Conservation (phyloP, 2,797 vertebrate genomes). For the Cetoscarus ocellatus region DNA sequence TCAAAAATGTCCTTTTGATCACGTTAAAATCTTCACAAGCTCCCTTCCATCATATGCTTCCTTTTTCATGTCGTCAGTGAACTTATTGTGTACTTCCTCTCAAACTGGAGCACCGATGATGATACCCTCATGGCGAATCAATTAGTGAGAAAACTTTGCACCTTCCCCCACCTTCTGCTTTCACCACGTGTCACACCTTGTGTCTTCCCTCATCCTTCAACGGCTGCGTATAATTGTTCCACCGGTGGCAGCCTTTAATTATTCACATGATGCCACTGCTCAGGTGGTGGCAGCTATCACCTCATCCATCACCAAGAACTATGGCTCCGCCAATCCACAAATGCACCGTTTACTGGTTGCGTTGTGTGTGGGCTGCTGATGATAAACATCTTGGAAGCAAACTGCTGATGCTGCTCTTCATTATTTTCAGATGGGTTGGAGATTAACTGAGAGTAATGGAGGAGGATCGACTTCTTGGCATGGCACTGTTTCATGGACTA, state of each 20-base stretch:
- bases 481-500: slow-evolving; percentile 44
- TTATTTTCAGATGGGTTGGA: slow-evolving; percentile 72
- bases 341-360: slow-evolving; percentile 54
- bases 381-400: slow-evolving; percentile 75
- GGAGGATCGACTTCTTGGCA: slow-evolving; percentile 31
- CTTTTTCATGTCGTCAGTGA: not conserved
- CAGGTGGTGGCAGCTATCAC: slow-evolving; percentile 77
- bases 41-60: no score
- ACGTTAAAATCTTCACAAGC: no score
- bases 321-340: slow-evolving; percentile 61
- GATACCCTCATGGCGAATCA: slow-evolving; percentile 37
- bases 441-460: slow-evolving; percentile 67
- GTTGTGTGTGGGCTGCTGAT: slow-evolving; percentile 42
- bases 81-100: slow-evolving; percentile 27
- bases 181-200: slow-evolving; percentile 50
- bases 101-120: slow-evolving; percentile 16
- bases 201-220: slow-evolving; percentile 73
- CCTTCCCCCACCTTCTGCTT: slow-evolving; percentile 41
- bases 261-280: slow-evolving; percentile 79
- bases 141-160: slow-evolving; percentile 33
- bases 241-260: slow-evolving; percentile 81
- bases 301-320: slow-evolving; percentile 80
- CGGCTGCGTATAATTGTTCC: slow-evolving; percentile 77
- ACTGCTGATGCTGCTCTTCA: slow-evolving; percentile 78
- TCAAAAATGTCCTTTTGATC: slow-evolving; percentile 19